Conservation (phyloP, 2,888 invertebrate species). For the Plebejus anna region DNA sequence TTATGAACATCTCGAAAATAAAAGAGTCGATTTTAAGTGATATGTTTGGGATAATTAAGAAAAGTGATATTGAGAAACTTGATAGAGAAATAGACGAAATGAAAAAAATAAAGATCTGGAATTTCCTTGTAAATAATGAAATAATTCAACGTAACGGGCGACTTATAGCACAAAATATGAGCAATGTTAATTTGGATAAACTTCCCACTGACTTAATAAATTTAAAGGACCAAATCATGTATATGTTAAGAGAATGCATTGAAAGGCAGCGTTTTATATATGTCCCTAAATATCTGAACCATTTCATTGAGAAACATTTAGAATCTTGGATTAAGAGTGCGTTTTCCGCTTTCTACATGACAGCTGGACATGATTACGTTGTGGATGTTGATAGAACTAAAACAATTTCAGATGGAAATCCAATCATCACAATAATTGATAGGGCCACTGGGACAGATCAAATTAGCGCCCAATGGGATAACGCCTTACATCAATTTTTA, state of each 20-base stretch:
- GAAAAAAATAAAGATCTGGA: slow-evolving; percentile 15
- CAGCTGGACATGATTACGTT: slow-evolving; percentile 28
- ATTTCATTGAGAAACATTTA: slow-evolving; percentile 29
- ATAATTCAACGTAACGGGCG: slow-evolving; percentile 12
- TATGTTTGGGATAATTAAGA: slow-evolving; percentile 20
- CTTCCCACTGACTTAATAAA: slow-evolving; percentile 9
- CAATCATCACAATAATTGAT: slow-evolving; percentile 30
- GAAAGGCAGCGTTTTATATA: slow-evolving; percentile 18
- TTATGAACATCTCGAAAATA: slow-evolving; percentile 10
- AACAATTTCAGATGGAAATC: slow-evolving; percentile 28
- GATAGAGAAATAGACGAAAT: slow-evolving; percentile 23
- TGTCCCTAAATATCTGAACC: slow-evolving; percentile 28
- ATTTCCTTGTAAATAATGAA: slow-evolving; percentile 14
- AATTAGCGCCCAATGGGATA: slow-evolving; percentile 29
- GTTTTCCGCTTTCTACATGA: slow-evolving; percentile 26
- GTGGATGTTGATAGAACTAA: slow-evolving; percentile 31
- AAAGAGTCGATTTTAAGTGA: slow-evolving; percentile 20
- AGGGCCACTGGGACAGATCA: slow-evolving; percentile 29
- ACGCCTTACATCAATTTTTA: slow-evolving; percentile 30
- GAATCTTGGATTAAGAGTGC: slow-evolving; percentile 29
- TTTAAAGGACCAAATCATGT: slow-evolving; percentile 22
- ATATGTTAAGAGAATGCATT: slow-evolving; percentile 24
- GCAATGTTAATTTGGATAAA: slow-evolving; percentile 4
- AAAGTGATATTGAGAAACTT: slow-evolving; percentile 26
- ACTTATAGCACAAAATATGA: slow-evolving; percentile 7